A percentile compares a stretch with the other conserved stretches of the same genome.
Evolutionary conservation across 1,140 invertebrate species (phyloP).

Genomic region (Solen grandis): DNA sequence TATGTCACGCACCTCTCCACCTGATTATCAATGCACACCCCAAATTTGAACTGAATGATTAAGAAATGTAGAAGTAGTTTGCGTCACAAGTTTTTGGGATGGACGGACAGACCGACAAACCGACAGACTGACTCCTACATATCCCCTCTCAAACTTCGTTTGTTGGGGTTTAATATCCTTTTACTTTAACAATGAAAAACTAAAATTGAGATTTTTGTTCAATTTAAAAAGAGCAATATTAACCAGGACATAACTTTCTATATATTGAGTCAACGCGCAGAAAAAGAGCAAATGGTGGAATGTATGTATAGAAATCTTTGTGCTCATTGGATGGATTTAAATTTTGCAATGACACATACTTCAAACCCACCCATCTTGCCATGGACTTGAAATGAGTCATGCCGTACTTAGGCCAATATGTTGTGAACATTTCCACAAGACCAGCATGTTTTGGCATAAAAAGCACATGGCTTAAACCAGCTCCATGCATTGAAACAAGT

Average conservation of each 20-base stretch:
- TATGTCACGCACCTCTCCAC: too few species aligned
- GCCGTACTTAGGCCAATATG: constrained; percentile 58
- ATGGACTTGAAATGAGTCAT: constrained; percentile 73
- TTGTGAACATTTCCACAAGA: constrained; percentile 92
- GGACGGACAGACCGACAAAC: too few species aligned
- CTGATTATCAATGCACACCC: too few species aligned
- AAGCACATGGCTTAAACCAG: constrained; percentile 95
- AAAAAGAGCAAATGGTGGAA: constrained; percentile 54
- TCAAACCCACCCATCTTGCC: constrained; percentile 70
- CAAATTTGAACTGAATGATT: too few species aligned
- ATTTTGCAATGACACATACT: constrained; percentile 75
- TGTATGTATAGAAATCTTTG: constrained; percentile 59
- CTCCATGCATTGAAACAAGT: constrained; percentile 98
- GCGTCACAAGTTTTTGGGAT: too few species aligned
- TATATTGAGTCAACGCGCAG: constrained; percentile 12
- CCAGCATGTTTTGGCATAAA: constrained; percentile 97
- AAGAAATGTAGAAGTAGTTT: too few species aligned
- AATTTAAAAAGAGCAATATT: too few species aligned
- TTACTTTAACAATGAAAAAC: too few species aligned
- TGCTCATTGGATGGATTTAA: constrained; percentile 61
- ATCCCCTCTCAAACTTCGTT: too few species aligned
- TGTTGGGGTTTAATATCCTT: too few species aligned
- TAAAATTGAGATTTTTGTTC: too few species aligned
- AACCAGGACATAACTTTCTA: constrained; percentile 43
- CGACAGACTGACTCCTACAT: too few species aligned